Evolutionary conservation across 2,888 invertebrate species (phyloP).

Genomic region (Beris morrisii): DNA sequence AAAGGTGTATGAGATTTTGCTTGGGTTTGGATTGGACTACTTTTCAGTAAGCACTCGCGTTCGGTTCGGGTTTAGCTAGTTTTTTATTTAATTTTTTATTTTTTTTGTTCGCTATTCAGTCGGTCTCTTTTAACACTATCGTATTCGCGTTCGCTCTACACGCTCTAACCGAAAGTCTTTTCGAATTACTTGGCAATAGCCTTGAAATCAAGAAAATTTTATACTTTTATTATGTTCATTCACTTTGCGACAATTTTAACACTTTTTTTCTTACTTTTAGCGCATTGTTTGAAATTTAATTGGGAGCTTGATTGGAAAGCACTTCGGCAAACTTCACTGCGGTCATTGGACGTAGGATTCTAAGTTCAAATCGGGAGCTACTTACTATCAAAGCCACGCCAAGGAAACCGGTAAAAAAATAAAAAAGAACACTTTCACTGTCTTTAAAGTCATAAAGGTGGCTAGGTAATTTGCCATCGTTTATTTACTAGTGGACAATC

Average conservation of each 20-base stretch:
- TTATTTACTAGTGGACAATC: slow-evolving; percentile 26
- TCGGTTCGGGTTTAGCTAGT: slow-evolving; percentile 3
- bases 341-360: background rate
- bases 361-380: background rate
- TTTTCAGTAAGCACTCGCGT: slow-evolving; percentile 1
- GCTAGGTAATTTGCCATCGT: slow-evolving; percentile 19
- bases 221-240: slow-evolving; percentile 14
- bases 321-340: background rate
- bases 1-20: no score
- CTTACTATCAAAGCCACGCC: background rate
- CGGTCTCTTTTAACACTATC: slow-evolving; percentile 26
- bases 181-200: slow-evolving; percentile 26
- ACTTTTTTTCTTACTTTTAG: background rate
- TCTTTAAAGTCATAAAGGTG: slow-evolving; percentile 18
- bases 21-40: no score
- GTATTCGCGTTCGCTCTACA: slow-evolving; percentile 14
- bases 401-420: slow-evolving; percentile 24
- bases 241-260: slow-evolving; percentile 20
- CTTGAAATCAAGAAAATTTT: slow-evolving; percentile 22
- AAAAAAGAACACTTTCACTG: slow-evolving; percentile 30
- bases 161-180: slow-evolving; percentile 24
- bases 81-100: slow-evolving; percentile 11
- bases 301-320: no score
- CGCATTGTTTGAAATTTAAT: no score
- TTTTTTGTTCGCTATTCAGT: slow-evolving; percentile 20